Evolutionary conservation across 2,797 vertebrate species (phyloP).

Genomic region (Tapirus indicus): DNA sequence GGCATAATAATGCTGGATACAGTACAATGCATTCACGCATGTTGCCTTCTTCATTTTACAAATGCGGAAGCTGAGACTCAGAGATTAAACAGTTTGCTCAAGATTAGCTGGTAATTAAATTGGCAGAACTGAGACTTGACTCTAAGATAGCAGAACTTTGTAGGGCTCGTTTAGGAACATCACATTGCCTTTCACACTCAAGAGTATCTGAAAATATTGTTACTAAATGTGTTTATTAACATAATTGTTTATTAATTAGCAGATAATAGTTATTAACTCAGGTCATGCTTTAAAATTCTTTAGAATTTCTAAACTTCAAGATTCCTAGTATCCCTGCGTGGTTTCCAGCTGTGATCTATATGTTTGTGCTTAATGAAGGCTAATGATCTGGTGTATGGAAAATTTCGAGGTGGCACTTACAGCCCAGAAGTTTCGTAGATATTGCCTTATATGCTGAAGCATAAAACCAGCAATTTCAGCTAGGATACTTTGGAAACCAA

Average conservation of each 20-base stretch:
- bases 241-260: slow-evolving; percentile 2
- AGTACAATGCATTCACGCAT: not conserved
- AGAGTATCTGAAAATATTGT: not conserved
- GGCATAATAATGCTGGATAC: not conserved
- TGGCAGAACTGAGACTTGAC: slow-evolving; percentile 39
- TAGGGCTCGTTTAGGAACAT: not conserved
- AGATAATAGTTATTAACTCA: not conserved
- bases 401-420: not conserved
- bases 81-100: slow-evolving; percentile 39
- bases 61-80: not conserved
- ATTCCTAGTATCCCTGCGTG: not conserved
- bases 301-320: slow-evolving; percentile 10
- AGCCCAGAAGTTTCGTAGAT: not conserved
- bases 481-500: not conserved
- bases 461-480: not conserved
- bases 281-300: not conserved
- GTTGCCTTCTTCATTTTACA: slow-evolving; percentile 48
- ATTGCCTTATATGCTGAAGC: not conserved
- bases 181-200: not conserved
- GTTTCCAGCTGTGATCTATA: not conserved
- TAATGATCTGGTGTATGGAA: not conserved
- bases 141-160: slow-evolving; percentile 14
- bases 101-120: slow-evolving; percentile 53
- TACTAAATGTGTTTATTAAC: not conserved
- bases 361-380: not conserved